Conservation (phyloP, 2,888 invertebrate species). For the Scaptomyza polygonia region DNA sequence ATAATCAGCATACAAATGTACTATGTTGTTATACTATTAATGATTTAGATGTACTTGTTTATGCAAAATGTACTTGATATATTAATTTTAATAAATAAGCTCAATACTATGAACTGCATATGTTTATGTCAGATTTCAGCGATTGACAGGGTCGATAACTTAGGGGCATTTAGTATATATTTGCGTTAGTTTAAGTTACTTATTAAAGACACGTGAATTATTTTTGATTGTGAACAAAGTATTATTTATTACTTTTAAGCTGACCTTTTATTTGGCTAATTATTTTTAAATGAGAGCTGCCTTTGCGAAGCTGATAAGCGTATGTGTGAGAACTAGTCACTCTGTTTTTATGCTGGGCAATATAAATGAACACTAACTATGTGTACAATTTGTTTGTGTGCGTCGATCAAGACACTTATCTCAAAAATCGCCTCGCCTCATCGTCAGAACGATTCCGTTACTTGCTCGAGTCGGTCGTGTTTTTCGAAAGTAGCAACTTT, state of each 20-base stretch:
- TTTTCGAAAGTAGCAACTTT: slow-evolving; percentile 21
- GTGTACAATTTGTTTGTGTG: slow-evolving; percentile 18
- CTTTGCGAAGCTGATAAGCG: slow-evolving; percentile 11
- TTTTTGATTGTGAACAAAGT: neutral
- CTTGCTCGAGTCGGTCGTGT: slow-evolving; percentile 60
- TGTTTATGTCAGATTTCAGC: slow-evolving; percentile 7
- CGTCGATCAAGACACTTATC: slow-evolving; percentile 7
- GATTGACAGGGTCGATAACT: slow-evolving; percentile 1
- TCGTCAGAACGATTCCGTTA: slow-evolving; percentile 62
- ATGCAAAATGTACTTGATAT: neutral
- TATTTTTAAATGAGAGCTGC: slow-evolving; percentile 14
- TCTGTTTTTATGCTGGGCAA: neutral
- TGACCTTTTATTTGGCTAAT: slow-evolving; percentile 4
- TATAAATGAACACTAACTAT: slow-evolving; percentile 3
- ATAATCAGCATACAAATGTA: slow-evolving; percentile 1
- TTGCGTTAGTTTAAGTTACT: slow-evolving; percentile 6
- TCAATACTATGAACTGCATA: slow-evolving; percentile 4
- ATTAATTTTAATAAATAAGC: no score
- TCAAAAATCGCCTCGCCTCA: slow-evolving; percentile 30
- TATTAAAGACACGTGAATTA: neutral
- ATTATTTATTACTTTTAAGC: neutral
- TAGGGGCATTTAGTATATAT: neutral
- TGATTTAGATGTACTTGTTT: neutral
- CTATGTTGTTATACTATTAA: neutral
- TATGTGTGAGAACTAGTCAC: neutral